Evolutionary conservation across 2,888 invertebrate genomes (phyloP), one percentile per base, ranked within the genome.

Genomic region (Scelioninae gen. 2): DNA sequence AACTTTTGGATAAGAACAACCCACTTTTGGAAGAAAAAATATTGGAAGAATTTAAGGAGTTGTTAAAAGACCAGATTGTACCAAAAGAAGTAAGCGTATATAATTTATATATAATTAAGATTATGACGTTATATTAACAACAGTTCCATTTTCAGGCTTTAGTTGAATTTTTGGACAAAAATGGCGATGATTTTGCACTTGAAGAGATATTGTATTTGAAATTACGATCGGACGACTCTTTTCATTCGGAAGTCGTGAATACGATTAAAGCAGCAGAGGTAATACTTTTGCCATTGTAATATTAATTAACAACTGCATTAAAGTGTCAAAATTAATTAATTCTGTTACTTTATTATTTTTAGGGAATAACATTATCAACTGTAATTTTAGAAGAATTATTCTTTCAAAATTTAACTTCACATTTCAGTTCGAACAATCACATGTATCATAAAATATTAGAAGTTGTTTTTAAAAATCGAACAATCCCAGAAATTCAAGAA

Each of bases 371-470:
- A 13, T 73, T 84, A 25, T 72, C 81, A n/a, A 48, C 80, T 39
- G 75, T 77, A 37, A 79, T 85, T 57, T 65, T 85, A 45, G 83
- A 85, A 76, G 81, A 82, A 74, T 64, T 86, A 3, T 86, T 85
- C 61, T 81, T 83, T 50, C 83, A 82, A 70, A 80, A 86, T 58
- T 78, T 85, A 50, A 85, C 85, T 6, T 70, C 78, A 6, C 79
- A 65, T 11, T 86, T 86, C 16, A 76, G 77, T 45, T 84, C 85
- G 2, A 80, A 80, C 75, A 83, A 84, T 60, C 77, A 79, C 6
- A 60, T 85, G 16, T 86, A 84, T 33, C 78, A 81, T 52, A 77
- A 76, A 75, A 82, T 85, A 45, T 71, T 86, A 11, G 82, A 84
- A 43, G 79, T 81, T 55, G 81, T 85, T 4, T 82, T 85, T 41